Evolutionary conservation across 2,113 vertebrate genomes (phyloP).

Genomic region (Chionodraco myersi): DNA sequence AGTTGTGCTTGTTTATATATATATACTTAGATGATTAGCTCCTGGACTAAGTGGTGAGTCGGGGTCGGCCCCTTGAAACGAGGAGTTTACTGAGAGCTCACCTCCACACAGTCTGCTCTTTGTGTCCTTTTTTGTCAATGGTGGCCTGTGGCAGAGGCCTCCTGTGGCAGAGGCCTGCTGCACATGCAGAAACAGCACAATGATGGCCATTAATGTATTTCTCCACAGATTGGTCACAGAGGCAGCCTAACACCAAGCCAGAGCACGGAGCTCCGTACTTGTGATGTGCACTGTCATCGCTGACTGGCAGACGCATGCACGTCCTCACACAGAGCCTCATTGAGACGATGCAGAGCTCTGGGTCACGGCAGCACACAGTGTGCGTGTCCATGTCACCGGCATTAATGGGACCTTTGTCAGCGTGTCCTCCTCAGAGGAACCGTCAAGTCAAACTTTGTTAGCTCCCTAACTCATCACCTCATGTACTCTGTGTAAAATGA

Average conservation of each 20-base stretch:
- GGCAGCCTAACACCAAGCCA: constrained; percentile 1
- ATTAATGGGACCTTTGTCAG: constrained; percentile 36
- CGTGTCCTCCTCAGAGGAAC: background rate
- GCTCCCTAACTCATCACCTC: background rate
- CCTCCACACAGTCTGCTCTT: constrained; percentile 55
- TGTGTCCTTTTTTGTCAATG: constrained; percentile 49
- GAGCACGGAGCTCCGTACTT: background rate
- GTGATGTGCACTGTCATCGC: constrained; percentile 20
- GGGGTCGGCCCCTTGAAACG: background rate
- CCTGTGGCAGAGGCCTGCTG: constrained; percentile 20
- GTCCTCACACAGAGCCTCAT: constrained; percentile 30
- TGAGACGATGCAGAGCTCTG: constrained; percentile 13
- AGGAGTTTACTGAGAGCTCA: constrained; percentile 12
- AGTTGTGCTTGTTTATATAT: background rate
- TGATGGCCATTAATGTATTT: constrained; percentile 53
- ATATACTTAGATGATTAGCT: background rate
- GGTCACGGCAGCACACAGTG: constrained; percentile 25
- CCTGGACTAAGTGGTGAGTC: background rate
- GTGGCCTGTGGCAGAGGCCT: constrained; percentile 35
- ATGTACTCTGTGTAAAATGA: background rate
- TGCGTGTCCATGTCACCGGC: constrained; percentile 12
- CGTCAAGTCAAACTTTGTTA: background rate
- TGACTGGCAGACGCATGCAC: constrained; percentile 31
- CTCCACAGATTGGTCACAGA: constrained; percentile 26
- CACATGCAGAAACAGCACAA: constrained; percentile 56